These are phyloP conservation scores for Serrognathus titanus DNA, from an alignment of 2,888 invertebrate genomes.

Conservation along the genomic window DNA sequence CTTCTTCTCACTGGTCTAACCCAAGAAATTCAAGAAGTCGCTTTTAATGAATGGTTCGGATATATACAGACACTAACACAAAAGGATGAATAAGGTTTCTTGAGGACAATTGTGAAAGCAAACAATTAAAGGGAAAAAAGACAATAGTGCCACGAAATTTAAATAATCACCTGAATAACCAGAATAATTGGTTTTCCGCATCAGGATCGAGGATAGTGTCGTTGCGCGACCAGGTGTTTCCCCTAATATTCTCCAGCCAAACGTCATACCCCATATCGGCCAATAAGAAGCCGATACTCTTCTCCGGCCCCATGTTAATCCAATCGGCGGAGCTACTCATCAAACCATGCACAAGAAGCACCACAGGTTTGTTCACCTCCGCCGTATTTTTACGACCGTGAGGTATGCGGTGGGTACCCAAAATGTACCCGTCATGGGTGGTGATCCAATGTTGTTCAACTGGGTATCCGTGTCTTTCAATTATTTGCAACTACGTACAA, in stretches of 20 bases:
- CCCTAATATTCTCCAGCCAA: conserved; percentile 61
- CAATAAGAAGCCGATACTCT: conserved; percentile 50
- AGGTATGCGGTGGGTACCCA: conserved; percentile 71
- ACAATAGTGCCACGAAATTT: too few species aligned
- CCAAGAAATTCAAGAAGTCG: too few species aligned
- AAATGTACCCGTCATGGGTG: conserved; percentile 75
- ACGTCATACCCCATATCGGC: conserved; percentile 53
- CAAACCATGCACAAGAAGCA: conserved; percentile 73
- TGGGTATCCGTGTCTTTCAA: conserved; percentile 54
- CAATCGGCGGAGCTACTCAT: conserved; percentile 70
- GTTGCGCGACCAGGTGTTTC: conserved; percentile 53
- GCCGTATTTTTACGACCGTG: conserved; percentile 40
- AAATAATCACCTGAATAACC: conserved; percentile 36
- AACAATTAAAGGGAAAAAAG: too few species aligned
- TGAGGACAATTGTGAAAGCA: too few species aligned
- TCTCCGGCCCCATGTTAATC: conserved; percentile 62
- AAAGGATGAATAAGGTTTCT: too few species aligned
- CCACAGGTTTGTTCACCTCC: conserved; percentile 48
- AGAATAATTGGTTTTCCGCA: conserved; percentile 39
- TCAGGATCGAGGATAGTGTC: conserved; percentile 46
- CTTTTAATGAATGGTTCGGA: too few species aligned
- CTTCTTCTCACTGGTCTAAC: too few species aligned
- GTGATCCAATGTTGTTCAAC: conserved; percentile 58
- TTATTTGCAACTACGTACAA: conserved; percentile 10
- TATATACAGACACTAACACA: too few species aligned